Conservation (phyloP, 2,888 invertebrate genomes). For the Thumatha senex region DNA sequence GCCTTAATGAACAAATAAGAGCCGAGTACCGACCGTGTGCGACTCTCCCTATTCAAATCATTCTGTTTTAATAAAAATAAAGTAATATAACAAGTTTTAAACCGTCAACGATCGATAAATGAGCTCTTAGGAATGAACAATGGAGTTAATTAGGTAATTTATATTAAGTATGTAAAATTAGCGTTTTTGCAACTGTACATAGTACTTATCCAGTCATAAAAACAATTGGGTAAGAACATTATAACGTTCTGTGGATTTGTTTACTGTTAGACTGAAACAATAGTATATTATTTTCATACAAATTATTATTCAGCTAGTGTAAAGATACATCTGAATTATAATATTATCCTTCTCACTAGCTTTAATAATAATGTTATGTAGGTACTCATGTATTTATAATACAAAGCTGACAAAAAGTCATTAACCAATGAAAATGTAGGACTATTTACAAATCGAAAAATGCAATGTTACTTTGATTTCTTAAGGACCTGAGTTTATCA, state of each 20-base stretch:
- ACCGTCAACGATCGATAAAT: slow-evolving; percentile 29
- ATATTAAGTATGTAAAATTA: slow-evolving; percentile 20
- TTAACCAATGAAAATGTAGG: no score
- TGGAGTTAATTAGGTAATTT: slow-evolving; percentile 27
- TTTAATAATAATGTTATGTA: no score
- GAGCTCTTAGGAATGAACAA: slow-evolving; percentile 19
- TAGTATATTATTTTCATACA: not conserved
- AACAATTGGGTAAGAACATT: slow-evolving; percentile 14
- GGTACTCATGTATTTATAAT: no score
- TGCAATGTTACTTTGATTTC: no score
- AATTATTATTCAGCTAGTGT: not conserved
- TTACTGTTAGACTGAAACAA: slow-evolving; percentile 10
- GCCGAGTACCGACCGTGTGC: slow-evolving; percentile 34
- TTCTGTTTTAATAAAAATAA: slow-evolving; percentile 42
- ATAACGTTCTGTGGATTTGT: slow-evolving; percentile 8
- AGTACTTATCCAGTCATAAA: slow-evolving; percentile 14
- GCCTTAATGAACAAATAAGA: slow-evolving; percentile 67
- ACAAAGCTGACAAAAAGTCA: no score
- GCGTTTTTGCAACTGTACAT: slow-evolving; percentile 14
- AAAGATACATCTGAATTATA: not conserved
- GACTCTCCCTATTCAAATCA: slow-evolving; percentile 45
- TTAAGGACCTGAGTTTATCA: no score
- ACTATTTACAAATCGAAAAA: no score
- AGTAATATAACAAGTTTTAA: slow-evolving; percentile 41
- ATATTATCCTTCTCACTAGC: not conserved